Percentiles rank a stretch among this genome's conserved stretches.
Conservation (phyloP, 2,113 vertebrate genomes). For the Alethe castanea region DNA sequence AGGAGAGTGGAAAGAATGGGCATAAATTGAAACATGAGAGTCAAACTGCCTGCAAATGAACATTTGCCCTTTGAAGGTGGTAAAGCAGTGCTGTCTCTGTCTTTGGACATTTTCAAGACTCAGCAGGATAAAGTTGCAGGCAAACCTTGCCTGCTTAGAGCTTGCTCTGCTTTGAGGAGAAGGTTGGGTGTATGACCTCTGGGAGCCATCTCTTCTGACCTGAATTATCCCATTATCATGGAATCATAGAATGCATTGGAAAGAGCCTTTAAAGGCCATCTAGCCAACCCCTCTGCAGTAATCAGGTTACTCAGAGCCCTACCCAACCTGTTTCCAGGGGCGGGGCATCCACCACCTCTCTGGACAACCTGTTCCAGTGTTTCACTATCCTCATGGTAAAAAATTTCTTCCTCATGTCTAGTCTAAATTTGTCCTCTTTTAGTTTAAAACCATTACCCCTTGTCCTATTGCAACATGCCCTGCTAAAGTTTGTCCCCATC, state of each 20-base stretch:
- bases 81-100: not conserved
- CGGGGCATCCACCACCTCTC: not conserved
- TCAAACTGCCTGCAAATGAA: not conserved
- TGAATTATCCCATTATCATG: not conserved
- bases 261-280: not conserved
- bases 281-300: not conserved
- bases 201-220: not conserved
- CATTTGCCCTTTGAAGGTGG: not conserved
- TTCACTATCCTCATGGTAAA: not conserved
- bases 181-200: not conserved
- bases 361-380: not conserved
- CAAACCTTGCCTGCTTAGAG: not conserved
- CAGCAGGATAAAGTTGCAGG: not conserved
- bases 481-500: not conserved
- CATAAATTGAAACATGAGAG: not conserved
- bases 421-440: not conserved
- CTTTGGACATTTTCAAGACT: not conserved
- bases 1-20: not conserved
- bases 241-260: not conserved
- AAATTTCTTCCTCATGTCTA: not conserved
- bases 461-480: not conserved
- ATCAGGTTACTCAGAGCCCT: not conserved
- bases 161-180: not conserved
- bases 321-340: not conserved
- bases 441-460: not conserved